phyloP scores from a whole-genome alignment of 2,113 vertebrate genomes.

The Thunnus maccoyii region DNA sequence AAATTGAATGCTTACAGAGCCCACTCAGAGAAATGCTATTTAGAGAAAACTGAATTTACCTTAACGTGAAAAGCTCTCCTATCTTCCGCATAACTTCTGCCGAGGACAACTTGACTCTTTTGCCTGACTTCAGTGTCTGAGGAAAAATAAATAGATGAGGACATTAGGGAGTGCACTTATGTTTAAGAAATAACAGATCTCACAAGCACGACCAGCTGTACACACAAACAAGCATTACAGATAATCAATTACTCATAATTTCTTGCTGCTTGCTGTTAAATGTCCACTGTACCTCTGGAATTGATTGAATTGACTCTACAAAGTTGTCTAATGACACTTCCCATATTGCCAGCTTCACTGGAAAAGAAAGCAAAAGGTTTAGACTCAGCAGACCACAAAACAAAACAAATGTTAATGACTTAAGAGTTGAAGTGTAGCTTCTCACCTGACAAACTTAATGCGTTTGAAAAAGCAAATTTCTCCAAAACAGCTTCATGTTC shows the following conservation, averaged over 20 bases:
- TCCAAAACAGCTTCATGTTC: slow-evolving; percentile 89
- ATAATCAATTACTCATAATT: slow-evolving; percentile 37
- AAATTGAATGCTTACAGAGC: background rate
- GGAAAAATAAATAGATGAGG: background rate
- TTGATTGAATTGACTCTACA: slow-evolving; percentile 97
- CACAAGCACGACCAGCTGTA: background rate
- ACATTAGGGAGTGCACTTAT: background rate
- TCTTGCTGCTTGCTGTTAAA: background rate
- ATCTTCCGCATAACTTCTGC: slow-evolving; percentile 98
- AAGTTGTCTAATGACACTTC: slow-evolving; percentile 95
- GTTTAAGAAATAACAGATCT: background rate
- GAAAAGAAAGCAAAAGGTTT: slow-evolving; percentile 45
- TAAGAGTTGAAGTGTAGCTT: background rate
- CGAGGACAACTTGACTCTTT: slow-evolving; percentile 93
- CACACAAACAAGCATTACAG: slow-evolving; percentile 16
- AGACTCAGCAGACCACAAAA: background rate
- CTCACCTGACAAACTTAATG: slow-evolving; percentile 95
- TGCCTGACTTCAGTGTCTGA: slow-evolving; percentile 92
- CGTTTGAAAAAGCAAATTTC: slow-evolving; percentile 99
- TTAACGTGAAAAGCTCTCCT: slow-evolving; percentile 94
- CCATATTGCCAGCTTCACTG: slow-evolving; percentile 99
- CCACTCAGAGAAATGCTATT: background rate
- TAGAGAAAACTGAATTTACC: slow-evolving; percentile 81
- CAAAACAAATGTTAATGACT: background rate
- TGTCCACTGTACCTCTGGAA: slow-evolving; percentile 91